Evolutionary conservation across 2,888 invertebrate species (phyloP), one percentile per base, ranked within the genome.

Genomic region (Agriopis marginaria): DNA sequence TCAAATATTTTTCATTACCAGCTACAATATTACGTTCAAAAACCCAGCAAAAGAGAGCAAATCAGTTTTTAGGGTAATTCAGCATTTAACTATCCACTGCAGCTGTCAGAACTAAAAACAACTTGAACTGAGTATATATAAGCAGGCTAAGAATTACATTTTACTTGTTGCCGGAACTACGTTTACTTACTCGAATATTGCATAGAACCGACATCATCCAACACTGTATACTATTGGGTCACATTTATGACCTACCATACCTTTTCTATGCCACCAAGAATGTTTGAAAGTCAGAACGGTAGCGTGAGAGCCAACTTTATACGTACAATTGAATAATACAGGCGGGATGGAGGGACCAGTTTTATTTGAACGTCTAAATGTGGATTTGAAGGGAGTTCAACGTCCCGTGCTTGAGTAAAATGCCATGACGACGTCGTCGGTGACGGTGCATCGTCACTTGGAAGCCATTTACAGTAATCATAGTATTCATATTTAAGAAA

Each of bases 321-420:
- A 69, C 47, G 59, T 70, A 76, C 80, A 83, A 83, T 84, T 79
- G 78, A 84, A 82, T 84, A 82, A 83, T 79, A 77, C 76, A 82
- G 82, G 76, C 76, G 78, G 78, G 72, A 80, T 79, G 73, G 76
- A 78, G 79, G 76, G 81, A 87, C 86, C 84, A 85, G 86, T 90
- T 89, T 84, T 75, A 83, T 76, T 82, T 84, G 71, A 68, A 77
- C 69, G 68, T 71, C 68, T 82, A 85, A 85, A 85, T 82, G 82
- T 86, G 85, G 83, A 85, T 82, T 87, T 83, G 82, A 82, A 72
- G 77, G 77, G 81, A 82, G 92, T 92, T 91, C 92, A 91, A 87
- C 80, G 91, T 79, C 90, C 87, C 79, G 74, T 86, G 83, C 89
- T 89, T 87, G 83, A 83, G 81, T 87, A 88, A 85, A 69, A 84